Base-by-base conservation (phyloP, 2,888 invertebrate species). In the Cerceris ruficornis region DNA sequence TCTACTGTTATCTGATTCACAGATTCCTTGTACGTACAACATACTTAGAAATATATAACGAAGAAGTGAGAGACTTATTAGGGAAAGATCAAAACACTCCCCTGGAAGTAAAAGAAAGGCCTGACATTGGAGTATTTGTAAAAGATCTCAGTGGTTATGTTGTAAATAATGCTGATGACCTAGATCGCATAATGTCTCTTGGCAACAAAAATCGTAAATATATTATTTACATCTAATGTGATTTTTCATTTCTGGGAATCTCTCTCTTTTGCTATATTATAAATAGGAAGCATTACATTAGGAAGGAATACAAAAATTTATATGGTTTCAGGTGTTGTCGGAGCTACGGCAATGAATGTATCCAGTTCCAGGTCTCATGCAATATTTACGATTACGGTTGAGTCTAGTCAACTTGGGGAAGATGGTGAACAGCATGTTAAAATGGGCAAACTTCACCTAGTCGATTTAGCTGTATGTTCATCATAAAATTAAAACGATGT, bases 41-140 rank as follows among this genome's bases (percentile, higher is more conserved):
- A 0, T 99, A 99, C 92, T 94, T 99, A 92, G 99, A 99, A 94
- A 99, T 99, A 80, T 99, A 99, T 93, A 99, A 99, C 92, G 99
- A 99, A 93, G 99, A 99, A 93, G 98, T 99, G 0, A 95, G 99
- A 41, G 99, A 99, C 93, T 94, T 99, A 57, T 94, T 99, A 6
- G 96, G 96, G 7, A 97, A 97, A 92, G 97, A 98, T 92, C 97
- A 98, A 46, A 96, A 95, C 85, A 95, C 95, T 88, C 96, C 96
- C 87, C 93, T 98, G 13, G 98, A 98, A 92, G 97, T 99, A 0
- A 98, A 98, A 92, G 99, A 99, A 93, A 93, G 98, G 6, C 97
- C 98, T 0, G 99, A 99, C 90, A 96, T 98, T 80, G 99, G 99
- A 2, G 99, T 99, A 6, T 99, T 98, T 92, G 99, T 99, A 0